phyloP scores from a whole-genome alignment of 2,888 invertebrate genomes.

The Euplagia quadripunctaria region DNA sequence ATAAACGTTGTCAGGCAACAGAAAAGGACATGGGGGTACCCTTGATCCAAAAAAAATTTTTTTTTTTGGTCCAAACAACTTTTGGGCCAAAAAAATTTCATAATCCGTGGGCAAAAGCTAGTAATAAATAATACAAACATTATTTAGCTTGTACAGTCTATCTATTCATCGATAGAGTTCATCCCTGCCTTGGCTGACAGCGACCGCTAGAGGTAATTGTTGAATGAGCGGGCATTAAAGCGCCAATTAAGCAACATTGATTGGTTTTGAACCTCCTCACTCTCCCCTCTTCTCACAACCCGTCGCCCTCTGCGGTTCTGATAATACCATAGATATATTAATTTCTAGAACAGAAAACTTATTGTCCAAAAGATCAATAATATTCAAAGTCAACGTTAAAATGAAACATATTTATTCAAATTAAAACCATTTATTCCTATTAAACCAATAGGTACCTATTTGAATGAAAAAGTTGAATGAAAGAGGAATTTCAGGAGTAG shows the following conservation, averaged over 20 bases:
- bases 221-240: constrained; percentile 86
- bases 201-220: constrained; percentile 76
- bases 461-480: too few relatives aligned
- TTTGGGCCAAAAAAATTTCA: too few relatives aligned
- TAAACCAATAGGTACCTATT: too few relatives aligned
- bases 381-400: neutral
- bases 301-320: constrained; percentile 27
- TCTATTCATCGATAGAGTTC: constrained; percentile 40
- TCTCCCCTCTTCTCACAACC: constrained; percentile 23
- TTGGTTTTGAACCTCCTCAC: constrained; percentile 73
- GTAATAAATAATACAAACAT: neutral
- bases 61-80: too few relatives aligned
- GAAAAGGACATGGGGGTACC: too few relatives aligned
- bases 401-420: too few relatives aligned
- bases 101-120: too few relatives aligned
- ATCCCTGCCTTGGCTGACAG: constrained; percentile 63
- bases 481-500: too few relatives aligned
- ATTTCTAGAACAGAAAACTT: neutral
- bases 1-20: too few relatives aligned
- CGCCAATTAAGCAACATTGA: constrained; percentile 85
- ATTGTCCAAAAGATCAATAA: neutral
- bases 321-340: constrained; percentile 2
- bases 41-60: too few relatives aligned
- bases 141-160: neutral
- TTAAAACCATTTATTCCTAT: too few relatives aligned